Evolutionary conservation across 2,888 invertebrate species (phyloP), one percentile per base, ranked within the genome.

Genomic region (Eledona agricola): DNA sequence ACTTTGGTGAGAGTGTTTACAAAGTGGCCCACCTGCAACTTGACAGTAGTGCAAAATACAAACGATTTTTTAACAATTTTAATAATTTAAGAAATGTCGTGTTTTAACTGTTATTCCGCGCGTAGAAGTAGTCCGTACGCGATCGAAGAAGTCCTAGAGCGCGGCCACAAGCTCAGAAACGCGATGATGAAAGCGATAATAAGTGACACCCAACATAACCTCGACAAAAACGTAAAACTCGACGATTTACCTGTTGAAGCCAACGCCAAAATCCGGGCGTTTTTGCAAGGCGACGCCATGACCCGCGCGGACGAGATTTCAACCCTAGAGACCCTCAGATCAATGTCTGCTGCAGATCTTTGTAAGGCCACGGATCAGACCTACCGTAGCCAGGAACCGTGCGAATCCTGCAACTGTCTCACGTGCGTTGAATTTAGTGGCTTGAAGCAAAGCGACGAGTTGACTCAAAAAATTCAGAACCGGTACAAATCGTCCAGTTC

Each of bases 221-320:
- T 57, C 23, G 68, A 72, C 38, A 29, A 29, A 13, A 2, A 23
- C 4, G 19, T 16, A 16, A 35, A 17, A 11, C 22, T 43, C 1
- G 42, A 15, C 5, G 10, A 35, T 10, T 25, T 57, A 22, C 29
- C 59, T 9, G 31, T 51, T 23, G 49, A 58, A 4, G 64, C 68
- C 4, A 63, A 63, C 49, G 63, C 65, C 26, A 63, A 68, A 49
- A 57, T 74, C 17, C 54, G 72, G 25, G 65, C 72, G 19, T 77
- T 72, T 58, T 62, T 77, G 38, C 64, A 64, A 54, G 79, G 78
- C 1, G 76, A 78, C 51, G 70, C 74, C 26, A 75, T 79, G 74
- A 66, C 70, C 4, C 63, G 57, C 46, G 62, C 62, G 12, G 77
- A 79, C 23, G 76, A 80, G 57, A 65, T 68, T 35, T 63, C 72